A percentile compares a stretch with the other conserved stretches of the same genome.
These are phyloP conservation scores for Luscinia megarhynchos DNA, from an alignment of 2,797 vertebrate species.

Conservation along the genomic window DNA sequence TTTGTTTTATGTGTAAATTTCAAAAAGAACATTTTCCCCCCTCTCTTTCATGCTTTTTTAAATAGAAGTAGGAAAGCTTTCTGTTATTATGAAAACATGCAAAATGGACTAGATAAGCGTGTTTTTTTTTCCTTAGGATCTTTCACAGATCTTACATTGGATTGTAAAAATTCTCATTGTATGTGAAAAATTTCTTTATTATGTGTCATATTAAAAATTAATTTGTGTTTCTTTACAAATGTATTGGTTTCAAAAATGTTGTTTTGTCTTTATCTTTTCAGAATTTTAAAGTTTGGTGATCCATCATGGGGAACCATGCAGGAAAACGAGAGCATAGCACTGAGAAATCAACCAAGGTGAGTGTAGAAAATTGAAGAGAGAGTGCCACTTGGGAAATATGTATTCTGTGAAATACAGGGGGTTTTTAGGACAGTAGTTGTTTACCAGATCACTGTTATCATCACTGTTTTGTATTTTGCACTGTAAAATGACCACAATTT, in stretches of 20 bases:
- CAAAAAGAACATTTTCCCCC: background rate
- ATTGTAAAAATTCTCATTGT: background rate
- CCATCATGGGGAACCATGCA: slow-evolving; percentile 76
- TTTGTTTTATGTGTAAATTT: background rate
- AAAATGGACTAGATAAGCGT: background rate
- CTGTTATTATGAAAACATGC: background rate
- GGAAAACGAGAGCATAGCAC: slow-evolving; percentile 70
- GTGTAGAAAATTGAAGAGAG: background rate
- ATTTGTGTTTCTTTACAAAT: background rate
- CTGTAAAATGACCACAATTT: background rate
- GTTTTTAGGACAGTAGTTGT: background rate
- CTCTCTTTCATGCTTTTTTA: background rate
- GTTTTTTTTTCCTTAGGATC: background rate
- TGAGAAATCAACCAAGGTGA: slow-evolving; percentile 72
- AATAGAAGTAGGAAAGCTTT: background rate
- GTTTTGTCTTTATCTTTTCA: slow-evolving; percentile 37
- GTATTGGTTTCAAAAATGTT: background rate
- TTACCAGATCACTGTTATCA: background rate
- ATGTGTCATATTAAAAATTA: background rate
- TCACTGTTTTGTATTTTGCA: background rate
- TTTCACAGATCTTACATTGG: background rate
- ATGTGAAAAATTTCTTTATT: background rate
- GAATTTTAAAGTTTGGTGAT: slow-evolving; percentile 15
- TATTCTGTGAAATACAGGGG: background rate
- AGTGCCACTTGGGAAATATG: background rate